Conservation (phyloP, 2,888 invertebrate species). For the Plebejus anna region DNA sequence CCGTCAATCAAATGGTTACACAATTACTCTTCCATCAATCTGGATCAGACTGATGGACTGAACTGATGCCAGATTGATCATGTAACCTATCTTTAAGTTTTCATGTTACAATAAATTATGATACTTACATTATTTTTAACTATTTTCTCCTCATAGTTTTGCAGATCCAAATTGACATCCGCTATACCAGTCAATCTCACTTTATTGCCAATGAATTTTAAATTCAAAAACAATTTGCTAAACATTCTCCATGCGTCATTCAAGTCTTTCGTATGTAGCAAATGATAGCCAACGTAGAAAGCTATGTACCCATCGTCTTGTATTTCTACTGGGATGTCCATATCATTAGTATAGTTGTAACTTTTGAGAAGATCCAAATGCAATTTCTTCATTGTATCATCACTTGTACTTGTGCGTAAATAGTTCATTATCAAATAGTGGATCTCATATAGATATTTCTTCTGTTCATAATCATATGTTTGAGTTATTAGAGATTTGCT, state of each 20-base stretch:
- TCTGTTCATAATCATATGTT: slow-evolving; percentile 80
- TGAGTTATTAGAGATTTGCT: slow-evolving; percentile 84
- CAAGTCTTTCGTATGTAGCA: slow-evolving; percentile 73
- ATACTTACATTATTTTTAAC: slow-evolving; percentile 59
- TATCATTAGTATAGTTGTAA: slow-evolving; percentile 72
- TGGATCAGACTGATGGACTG: too few relatives aligned
- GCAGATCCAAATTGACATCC: slow-evolving; percentile 84
- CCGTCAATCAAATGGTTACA: too few relatives aligned
- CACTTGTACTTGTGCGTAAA: slow-evolving; percentile 69
- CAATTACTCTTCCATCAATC: too few relatives aligned
- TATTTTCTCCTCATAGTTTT: slow-evolving; percentile 81
- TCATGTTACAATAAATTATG: too few relatives aligned
- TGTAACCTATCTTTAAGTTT: too few relatives aligned
- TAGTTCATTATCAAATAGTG: slow-evolving; percentile 84
- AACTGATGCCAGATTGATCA: too few relatives aligned
- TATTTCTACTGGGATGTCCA: slow-evolving; percentile 77
- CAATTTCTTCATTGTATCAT: slow-evolving; percentile 65
- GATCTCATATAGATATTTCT: slow-evolving; percentile 84
- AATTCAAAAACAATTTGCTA: slow-evolving; percentile 81
- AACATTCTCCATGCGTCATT: slow-evolving; percentile 75
- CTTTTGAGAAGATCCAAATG: slow-evolving; percentile 81
- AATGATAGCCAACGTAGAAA: slow-evolving; percentile 85
- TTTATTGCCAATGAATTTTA: slow-evolving; percentile 86
- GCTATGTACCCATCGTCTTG: slow-evolving; percentile 87
- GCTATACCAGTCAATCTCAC: slow-evolving; percentile 83